Evolutionary conservation across 2,888 invertebrate genomes (phyloP).

Genomic region (Pristionchus maxplancki): DNA sequence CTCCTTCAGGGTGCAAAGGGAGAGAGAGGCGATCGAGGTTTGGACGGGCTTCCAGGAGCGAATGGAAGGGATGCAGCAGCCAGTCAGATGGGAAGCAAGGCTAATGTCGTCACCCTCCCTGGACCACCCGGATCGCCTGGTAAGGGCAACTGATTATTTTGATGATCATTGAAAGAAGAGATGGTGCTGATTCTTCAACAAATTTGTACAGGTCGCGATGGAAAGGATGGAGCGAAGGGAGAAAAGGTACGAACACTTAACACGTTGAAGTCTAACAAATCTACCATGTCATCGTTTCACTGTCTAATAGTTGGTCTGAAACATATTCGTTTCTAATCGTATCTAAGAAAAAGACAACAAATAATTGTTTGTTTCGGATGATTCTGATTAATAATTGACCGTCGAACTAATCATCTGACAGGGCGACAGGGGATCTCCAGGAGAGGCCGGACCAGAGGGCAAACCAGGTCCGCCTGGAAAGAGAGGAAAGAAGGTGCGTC

Average conservation of each 20-base stretch:
- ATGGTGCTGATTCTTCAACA: neutral
- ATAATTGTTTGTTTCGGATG: too few species aligned
- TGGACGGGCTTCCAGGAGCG: conserved; percentile 59
- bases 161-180: neutral
- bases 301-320: neutral
- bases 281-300: neutral
- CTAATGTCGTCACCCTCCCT: conserved; percentile 53
- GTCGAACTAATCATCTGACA: conserved; percentile 50
- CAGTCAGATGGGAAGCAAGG: neutral
- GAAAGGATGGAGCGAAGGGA: conserved; percentile 72
- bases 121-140: conserved; percentile 71
- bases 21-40: conserved; percentile 69
- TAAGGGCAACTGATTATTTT: neutral
- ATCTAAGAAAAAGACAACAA: too few species aligned
- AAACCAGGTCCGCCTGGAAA: conserved; percentile 69
- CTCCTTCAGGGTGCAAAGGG: conserved; percentile 74
- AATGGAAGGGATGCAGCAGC: conserved; percentile 54
- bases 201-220: conserved; percentile 66
- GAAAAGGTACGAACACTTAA: conserved; percentile 70
- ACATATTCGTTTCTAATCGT: neutral
- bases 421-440: conserved; percentile 71
- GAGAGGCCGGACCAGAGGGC: conserved; percentile 71
- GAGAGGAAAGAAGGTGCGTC: conserved; percentile 69
- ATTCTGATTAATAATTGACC: too few species aligned
- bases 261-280: neutral